These are phyloP conservation scores for Brachyptera risi DNA, from an alignment of 2,888 invertebrate species.

Conservation along the genomic window DNA sequence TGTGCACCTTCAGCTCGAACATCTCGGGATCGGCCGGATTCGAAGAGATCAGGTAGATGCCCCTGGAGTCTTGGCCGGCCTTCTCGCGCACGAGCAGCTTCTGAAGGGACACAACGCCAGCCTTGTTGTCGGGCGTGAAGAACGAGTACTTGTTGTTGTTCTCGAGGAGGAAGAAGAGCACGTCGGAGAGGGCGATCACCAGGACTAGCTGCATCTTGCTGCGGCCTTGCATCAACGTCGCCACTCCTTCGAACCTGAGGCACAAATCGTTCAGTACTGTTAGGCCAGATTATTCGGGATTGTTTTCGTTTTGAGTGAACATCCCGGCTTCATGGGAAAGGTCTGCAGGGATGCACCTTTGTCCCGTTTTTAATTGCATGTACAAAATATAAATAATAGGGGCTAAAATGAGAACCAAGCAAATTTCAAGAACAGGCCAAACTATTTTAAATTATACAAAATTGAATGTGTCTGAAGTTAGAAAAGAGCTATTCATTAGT, in stretches of 20 bases:
- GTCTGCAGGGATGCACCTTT: too few relatives aligned
- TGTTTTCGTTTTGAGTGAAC: too few relatives aligned
- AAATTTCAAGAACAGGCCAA: too few relatives aligned
- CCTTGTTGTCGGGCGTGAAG: conserved; percentile 85
- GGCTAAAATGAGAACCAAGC: too few relatives aligned
- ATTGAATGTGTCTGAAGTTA: too few relatives aligned
- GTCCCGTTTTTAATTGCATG: too few relatives aligned
- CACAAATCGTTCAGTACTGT: too few relatives aligned
- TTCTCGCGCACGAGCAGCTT: conserved; percentile 91
- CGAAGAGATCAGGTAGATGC: conserved; percentile 89
- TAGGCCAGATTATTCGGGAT: too few relatives aligned
- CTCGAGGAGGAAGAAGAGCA: conserved; percentile 86
- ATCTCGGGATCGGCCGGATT: conserved; percentile 91
- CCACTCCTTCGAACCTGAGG: conserved; percentile 76
- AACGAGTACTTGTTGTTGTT: conserved; percentile 81
- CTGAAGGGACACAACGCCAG: conserved; percentile 88
- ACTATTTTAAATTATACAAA: too few relatives aligned
- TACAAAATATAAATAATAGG: too few relatives aligned
- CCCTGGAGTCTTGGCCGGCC: conserved; percentile 82
- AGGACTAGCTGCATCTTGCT: conserved; percentile 85
- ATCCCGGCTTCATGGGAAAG: too few relatives aligned
- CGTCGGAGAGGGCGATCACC: conserved; percentile 87
- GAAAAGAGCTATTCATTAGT: too few relatives aligned
- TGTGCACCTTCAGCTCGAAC: conserved; percentile 87
- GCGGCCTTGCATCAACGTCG: conserved; percentile 85